A percentile compares a stretch with the other conserved stretches of the same genome.
Conservation (phyloP, 92 coral and sea anemone genomes). For the Phenganax marumi region DNA sequence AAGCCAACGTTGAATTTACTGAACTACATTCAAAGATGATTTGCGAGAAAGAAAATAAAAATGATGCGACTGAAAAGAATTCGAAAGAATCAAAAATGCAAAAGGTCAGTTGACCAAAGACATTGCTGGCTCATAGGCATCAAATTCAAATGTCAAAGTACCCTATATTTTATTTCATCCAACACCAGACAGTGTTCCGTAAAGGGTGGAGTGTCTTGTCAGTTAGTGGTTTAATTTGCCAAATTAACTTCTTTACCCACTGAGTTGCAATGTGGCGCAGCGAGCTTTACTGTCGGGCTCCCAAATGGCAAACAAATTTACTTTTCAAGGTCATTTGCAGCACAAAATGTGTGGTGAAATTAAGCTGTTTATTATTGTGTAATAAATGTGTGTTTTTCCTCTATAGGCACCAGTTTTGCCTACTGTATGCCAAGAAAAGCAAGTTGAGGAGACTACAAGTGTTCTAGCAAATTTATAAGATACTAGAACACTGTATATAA, state of each 20-base stretch:
- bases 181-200: too few species aligned
- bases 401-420: not conserved
- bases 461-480: conserved; percentile 24
- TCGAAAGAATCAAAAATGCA: not conserved
- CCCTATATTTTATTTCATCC: not conserved
- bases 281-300: too few species aligned
- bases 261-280: too few species aligned
- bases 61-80: not conserved
- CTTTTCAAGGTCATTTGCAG: too few species aligned
- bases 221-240: too few species aligned
- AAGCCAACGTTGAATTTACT: conserved; percentile 65
- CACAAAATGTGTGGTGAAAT: too few species aligned
- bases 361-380: too few species aligned
- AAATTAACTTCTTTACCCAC: too few species aligned
- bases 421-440: conserved; percentile 16
- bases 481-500: not conserved
- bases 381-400: not conserved
- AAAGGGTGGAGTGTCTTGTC: too few species aligned
- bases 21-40: conserved; percentile 65
- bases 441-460: conserved; percentile 26
- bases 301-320: too few species aligned
- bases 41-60: conserved; percentile 24
- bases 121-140: not conserved
- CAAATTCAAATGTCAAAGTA: not conserved
- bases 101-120: not conserved